Conservation (phyloP, 2,888 invertebrate genomes). For the Ceriagrion tenellum region DNA sequence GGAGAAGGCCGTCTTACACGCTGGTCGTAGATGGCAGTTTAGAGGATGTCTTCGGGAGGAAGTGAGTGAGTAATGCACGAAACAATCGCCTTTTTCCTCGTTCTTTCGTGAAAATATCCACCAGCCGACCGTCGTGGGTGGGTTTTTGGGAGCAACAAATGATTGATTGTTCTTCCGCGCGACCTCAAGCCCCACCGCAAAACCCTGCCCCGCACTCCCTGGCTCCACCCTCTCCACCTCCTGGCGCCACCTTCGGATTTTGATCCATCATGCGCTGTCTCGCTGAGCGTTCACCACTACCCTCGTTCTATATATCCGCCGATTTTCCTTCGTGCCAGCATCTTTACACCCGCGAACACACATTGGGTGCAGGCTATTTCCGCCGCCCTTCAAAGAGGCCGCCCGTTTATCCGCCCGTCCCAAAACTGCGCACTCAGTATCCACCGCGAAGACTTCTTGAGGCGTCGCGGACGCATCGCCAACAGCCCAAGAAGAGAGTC, state of each 20-base stretch:
- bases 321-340: not conserved
- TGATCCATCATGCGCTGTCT: conserved; percentile 61
- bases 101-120: not conserved
- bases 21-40: not conserved
- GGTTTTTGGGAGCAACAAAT: not conserved
- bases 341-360: not conserved
- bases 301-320: not conserved
- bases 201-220: not conserved
- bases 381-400: not conserved
- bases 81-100: conserved; percentile 8
- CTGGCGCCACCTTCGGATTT: conserved; percentile 49
- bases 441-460: not conserved
- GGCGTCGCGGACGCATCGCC: not conserved
- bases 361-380: not conserved
- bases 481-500: not conserved
- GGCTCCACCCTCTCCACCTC: not conserved
- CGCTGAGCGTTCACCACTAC: not conserved
- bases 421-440: not conserved
- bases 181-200: not conserved
- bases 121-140: not conserved
- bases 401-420: not conserved
- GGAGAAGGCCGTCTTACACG: not conserved
- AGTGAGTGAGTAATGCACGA: not conserved
- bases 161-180: not conserved
- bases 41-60: not conserved